Evolutionary conservation across 2,888 invertebrate genomes (phyloP).

Genomic region (Heliconius hortense): DNA sequence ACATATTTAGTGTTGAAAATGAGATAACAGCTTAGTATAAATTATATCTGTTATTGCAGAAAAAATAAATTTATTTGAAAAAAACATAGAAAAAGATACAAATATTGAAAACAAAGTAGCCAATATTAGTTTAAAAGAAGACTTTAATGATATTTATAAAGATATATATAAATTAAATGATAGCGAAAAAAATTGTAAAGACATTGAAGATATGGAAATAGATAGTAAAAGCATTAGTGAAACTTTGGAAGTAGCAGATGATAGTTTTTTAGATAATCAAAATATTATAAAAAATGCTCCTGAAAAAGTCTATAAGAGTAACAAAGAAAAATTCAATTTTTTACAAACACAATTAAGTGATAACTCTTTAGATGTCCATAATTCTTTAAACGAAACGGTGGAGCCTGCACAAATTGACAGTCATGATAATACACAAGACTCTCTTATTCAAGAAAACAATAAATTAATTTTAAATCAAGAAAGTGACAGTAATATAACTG

Average conservation of each 20-base stretch:
- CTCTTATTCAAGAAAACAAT: constrained; percentile 27
- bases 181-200: constrained; percentile 37
- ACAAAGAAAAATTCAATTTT: constrained; percentile 69
- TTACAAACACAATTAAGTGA: constrained; percentile 70
- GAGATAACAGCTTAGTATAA: neutral
- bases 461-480: constrained; percentile 42
- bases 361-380: constrained; percentile 52
- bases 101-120: constrained; percentile 63
- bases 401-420: constrained; percentile 45
- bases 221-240: constrained; percentile 35
- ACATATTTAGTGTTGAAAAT: neutral
- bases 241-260: constrained; percentile 34
- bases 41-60: constrained; percentile 57
- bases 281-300: constrained; percentile 51
- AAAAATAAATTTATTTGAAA: constrained; percentile 79
- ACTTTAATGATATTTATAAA: constrained; percentile 57
- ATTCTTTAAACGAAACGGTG: constrained; percentile 48
- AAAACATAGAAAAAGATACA: constrained; percentile 64
- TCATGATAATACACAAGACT: constrained; percentile 25
- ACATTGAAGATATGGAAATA: constrained; percentile 41
- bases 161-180: constrained; percentile 52
- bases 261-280: constrained; percentile 49
- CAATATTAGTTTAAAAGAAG: constrained; percentile 66
- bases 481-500: constrained; percentile 65
- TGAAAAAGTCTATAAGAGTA: constrained; percentile 68